Percentiles rank a stretch among this genome's conserved stretches.
Conservation (phyloP, 1,140 invertebrate species). For the Drosophila pruinosa region DNA sequence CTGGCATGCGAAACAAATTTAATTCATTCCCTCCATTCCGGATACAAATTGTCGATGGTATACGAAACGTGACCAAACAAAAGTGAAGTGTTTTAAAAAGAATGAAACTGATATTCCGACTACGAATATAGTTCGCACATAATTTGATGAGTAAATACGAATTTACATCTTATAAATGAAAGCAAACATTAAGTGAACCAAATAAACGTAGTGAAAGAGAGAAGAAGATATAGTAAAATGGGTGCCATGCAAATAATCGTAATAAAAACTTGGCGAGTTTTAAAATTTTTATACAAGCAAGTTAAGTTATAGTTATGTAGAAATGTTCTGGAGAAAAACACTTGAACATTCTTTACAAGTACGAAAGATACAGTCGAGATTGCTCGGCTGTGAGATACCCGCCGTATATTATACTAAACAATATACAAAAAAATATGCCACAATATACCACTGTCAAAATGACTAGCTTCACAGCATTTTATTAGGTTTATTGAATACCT, state of each 20-base stretch:
- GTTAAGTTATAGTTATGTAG: not conserved
- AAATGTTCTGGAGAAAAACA: not conserved
- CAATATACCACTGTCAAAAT: no score
- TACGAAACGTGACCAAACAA: slow-evolving; percentile 41
- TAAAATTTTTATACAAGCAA: not conserved
- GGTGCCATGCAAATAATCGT: not conserved
- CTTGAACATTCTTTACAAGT: no score
- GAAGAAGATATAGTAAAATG: not conserved
- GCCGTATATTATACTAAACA: no score
- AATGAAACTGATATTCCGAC: slow-evolving; percentile 42
- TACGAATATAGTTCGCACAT: slow-evolving; percentile 44
- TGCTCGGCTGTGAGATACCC: no score
- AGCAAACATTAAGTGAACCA: not conserved
- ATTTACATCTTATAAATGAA: not conserved
- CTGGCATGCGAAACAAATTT: slow-evolving; percentile 34
- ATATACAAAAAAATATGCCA: no score
- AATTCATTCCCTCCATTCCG: slow-evolving; percentile 22
- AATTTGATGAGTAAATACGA: slow-evolving; percentile 45
- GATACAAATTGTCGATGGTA: slow-evolving; percentile 45
- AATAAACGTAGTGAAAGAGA: not conserved
- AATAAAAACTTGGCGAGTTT: not conserved
- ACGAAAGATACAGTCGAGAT: no score
- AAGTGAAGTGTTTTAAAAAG: slow-evolving; percentile 40
- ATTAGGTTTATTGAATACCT: no score
- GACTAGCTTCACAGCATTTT: no score